phyloP scores from a whole-genome alignment of 2,888 invertebrate species.

The Cephus runcator region DNA sequence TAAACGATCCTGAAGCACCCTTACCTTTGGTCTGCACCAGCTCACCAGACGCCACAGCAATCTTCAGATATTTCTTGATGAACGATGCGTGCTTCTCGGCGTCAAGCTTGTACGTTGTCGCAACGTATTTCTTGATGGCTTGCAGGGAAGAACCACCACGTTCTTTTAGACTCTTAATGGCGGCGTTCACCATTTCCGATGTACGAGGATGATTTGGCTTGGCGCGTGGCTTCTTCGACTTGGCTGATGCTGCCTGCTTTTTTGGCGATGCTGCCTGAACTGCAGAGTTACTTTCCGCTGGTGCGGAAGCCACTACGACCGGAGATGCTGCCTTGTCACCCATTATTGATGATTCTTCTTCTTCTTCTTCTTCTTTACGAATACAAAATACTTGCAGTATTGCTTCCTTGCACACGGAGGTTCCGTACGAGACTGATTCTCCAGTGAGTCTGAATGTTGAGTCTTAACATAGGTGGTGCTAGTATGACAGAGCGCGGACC shows the following conservation, averaged over 20 bases:
- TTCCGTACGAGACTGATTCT: neutral
- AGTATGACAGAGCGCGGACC: constrained; percentile 1
- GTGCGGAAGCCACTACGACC: constrained; percentile 13
- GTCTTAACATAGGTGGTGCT: neutral
- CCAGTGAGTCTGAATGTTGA: neutral
- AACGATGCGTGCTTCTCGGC: constrained; percentile 69
- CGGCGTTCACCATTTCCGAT: constrained; percentile 69
- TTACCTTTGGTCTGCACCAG: constrained; percentile 68
- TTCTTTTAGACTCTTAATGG: constrained; percentile 68
- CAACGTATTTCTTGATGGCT: constrained; percentile 73
- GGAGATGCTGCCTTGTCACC: constrained; percentile 4
- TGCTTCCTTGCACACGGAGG: neutral
- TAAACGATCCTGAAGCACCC: constrained; percentile 67
- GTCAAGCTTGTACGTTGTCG: constrained; percentile 70
- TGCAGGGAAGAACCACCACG: constrained; percentile 70
- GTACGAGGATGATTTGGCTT: constrained; percentile 66
- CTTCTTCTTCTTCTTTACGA: neutral
- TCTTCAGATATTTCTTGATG: constrained; percentile 71
- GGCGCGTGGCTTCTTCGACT: constrained; percentile 52
- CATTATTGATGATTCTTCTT: neutral
- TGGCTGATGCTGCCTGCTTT: constrained; percentile 31
- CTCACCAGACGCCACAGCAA: constrained; percentile 67
- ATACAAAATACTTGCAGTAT: neutral
- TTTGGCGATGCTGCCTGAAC: constrained; percentile 14
- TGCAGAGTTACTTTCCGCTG: constrained; percentile 2